Conservation (phyloP, 2,113 vertebrate genomes). For the Brachirus orientalis region DNA sequence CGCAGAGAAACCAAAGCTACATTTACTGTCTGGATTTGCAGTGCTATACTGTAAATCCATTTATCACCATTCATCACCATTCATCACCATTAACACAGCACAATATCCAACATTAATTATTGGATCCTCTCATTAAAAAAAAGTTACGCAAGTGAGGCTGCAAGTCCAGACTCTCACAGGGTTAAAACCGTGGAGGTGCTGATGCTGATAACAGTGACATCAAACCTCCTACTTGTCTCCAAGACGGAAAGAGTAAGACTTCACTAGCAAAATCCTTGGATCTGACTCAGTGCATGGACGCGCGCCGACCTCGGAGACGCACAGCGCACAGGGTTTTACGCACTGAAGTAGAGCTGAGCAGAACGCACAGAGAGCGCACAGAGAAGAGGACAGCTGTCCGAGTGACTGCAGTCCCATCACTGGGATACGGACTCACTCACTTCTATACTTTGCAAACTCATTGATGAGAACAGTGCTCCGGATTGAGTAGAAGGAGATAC, state of each 20-base stretch:
- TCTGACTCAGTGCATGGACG: conserved; percentile 42
- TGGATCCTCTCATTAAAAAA: neutral
- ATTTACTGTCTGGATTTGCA: too few species aligned
- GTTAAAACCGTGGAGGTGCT: conserved; percentile 51
- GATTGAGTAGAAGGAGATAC: conserved; percentile 17
- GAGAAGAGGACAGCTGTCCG: conserved; percentile 32
- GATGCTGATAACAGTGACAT: conserved; percentile 35
- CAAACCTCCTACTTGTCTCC: conserved; percentile 37
- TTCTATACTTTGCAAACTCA: conserved; percentile 1
- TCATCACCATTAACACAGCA: too few species aligned
- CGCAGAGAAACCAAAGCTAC: too few species aligned
- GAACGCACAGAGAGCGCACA: conserved; percentile 45
- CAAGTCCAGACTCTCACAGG: conserved; percentile 22
- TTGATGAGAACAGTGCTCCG: neutral
- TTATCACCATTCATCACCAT: too few species aligned
- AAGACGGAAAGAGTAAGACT: conserved; percentile 35
- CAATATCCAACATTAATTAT: too few species aligned
- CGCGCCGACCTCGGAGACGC: conserved; percentile 64
- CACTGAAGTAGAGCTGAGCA: conserved; percentile 55
- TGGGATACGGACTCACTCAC: conserved; percentile 40
- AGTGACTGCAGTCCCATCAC: conserved; percentile 44
- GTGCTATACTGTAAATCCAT: too few species aligned
- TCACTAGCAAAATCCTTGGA: conserved; percentile 22
- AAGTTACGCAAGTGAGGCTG: neutral
- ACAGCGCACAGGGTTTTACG: conserved; percentile 61